Evolutionary conservation across 2,797 vertebrate species (phyloP).

Genomic region (Lepidocolaptes lacrymiger): DNA sequence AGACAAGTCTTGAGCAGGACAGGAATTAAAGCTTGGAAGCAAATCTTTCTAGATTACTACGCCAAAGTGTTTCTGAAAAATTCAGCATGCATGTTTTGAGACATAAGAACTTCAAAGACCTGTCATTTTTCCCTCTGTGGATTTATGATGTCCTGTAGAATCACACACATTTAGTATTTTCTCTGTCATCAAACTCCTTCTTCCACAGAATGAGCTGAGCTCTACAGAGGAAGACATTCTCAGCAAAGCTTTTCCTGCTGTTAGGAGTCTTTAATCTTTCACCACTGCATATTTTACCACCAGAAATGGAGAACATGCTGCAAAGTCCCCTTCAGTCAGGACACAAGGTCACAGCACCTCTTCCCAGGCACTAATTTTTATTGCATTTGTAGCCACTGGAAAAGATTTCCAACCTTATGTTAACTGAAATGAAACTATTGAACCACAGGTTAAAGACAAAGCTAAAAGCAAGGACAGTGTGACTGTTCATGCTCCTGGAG

Average conservation of each 20-base stretch:
- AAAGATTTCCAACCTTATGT: not conserved
- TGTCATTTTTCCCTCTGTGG: not conserved
- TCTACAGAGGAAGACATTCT: not conserved
- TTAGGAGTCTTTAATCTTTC: not conserved
- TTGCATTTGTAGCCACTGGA: not conserved
- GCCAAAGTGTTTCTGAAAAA: not conserved
- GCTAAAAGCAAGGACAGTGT: not conserved
- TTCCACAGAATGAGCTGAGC: not conserved
- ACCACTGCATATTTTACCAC: not conserved
- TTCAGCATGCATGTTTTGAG: fast-evolving
- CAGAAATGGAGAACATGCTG: fast-evolving
- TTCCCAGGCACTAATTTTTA: not conserved
- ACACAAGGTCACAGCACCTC: not conserved
- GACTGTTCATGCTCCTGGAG: not conserved
- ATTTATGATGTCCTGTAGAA: not conserved
- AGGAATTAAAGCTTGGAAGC: not conserved
- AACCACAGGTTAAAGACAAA: not conserved
- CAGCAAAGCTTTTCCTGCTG: not conserved
- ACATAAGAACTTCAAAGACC: not conserved
- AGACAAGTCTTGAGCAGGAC: not conserved
- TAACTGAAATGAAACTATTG: not conserved
- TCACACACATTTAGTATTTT: not conserved
- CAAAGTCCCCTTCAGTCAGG: not conserved
- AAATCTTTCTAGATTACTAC: not conserved
- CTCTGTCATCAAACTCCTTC: not conserved